phyloP scores from a whole-genome alignment of 1,140 invertebrate species.

The Hormaphis cornu region DNA sequence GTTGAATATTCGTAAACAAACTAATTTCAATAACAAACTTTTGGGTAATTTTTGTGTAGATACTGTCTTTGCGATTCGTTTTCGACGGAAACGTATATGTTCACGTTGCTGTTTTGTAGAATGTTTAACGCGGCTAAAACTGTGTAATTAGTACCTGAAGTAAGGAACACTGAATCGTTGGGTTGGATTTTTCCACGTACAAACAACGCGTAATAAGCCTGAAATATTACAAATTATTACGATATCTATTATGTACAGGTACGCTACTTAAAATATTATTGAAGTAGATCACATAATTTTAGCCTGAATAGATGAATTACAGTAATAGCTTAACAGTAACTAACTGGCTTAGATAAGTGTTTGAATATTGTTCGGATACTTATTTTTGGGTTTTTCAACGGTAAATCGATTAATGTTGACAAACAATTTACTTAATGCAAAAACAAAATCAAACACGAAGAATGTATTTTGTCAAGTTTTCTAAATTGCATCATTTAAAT shows the following conservation, averaged over 20 bases:
- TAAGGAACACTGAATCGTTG: slow-evolving; percentile 81
- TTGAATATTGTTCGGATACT: too few species aligned
- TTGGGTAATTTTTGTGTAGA: not conserved
- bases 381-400: too few species aligned
- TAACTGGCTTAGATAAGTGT: too few species aligned
- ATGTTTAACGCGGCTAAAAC: slow-evolving; percentile 66
- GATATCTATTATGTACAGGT: not conserved
- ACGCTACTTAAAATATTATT: too few species aligned
- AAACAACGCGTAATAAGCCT: slow-evolving; percentile 79
- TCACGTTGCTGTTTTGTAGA: not conserved
- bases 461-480: too few species aligned
- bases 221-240: slow-evolving; percentile 13
- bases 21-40: not conserved
- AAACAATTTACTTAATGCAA: too few species aligned
- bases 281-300: too few species aligned
- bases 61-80: slow-evolving; percentile 19
- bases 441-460: too few species aligned
- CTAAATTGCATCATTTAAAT: too few species aligned
- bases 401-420: too few species aligned
- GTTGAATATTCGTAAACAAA: not conserved
- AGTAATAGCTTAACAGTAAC: too few species aligned
- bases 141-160: slow-evolving; percentile 90
- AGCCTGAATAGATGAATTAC: too few species aligned
- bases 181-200: slow-evolving; percentile 71
- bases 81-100: not conserved